Evolutionary conservation across 2,113 vertebrate genomes (phyloP).

Genomic region (Mohoua ochrocephala): DNA sequence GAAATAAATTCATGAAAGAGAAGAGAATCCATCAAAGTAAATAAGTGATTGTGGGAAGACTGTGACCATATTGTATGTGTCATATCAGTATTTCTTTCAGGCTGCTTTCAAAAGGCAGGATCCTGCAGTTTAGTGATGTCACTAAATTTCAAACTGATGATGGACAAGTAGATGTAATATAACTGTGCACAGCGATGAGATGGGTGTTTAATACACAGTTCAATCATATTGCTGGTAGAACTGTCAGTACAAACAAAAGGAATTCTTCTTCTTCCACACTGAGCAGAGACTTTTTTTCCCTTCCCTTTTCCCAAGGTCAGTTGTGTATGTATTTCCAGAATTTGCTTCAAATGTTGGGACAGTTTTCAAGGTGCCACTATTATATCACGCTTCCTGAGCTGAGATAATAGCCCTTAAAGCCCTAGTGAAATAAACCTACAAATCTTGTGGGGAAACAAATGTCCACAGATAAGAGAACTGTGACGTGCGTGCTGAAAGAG

Average conservation of each 20-base stretch:
- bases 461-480: slow-evolving; percentile 33
- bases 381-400: not conserved
- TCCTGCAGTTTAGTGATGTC: not conserved
- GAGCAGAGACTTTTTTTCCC: not conserved
- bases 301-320: not conserved
- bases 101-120: not conserved
- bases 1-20: not conserved
- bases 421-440: slow-evolving; percentile 18
- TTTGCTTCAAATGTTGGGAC: not conserved
- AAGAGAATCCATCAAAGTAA: not conserved
- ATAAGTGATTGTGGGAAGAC: not conserved
- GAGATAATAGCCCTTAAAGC: not conserved
- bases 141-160: not conserved
- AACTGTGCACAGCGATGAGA: not conserved
- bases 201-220: not conserved
- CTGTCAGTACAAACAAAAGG: not conserved
- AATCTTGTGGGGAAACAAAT: slow-evolving; percentile 32
- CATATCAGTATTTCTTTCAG: not conserved
- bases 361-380: slow-evolving; percentile 9
- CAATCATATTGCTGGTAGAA: not conserved
- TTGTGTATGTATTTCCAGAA: not conserved
- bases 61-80: not conserved
- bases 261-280: not conserved
- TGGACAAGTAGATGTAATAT: not conserved
- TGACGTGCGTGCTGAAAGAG: not conserved